Conservation (phyloP, 2,113 vertebrate genomes). For the Nibea albiflora region DNA sequence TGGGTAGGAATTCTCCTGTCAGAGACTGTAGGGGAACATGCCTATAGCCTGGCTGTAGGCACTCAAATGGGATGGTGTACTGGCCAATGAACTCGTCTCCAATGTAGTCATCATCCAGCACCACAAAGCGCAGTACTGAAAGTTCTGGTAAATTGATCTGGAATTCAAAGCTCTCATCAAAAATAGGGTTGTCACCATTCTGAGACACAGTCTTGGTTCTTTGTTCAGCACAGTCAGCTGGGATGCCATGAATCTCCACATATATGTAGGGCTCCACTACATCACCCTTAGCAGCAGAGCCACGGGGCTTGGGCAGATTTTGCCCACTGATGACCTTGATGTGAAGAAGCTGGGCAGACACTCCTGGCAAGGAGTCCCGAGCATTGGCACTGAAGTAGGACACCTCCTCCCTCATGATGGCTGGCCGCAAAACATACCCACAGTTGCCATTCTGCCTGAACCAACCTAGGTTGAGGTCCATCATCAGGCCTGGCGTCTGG, state of each 20-base stretch:
- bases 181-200: slow-evolving; percentile 92
- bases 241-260: slow-evolving; percentile 92
- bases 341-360: slow-evolving; percentile 92
- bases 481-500: slow-evolving; percentile 93
- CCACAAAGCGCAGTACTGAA: slow-evolving; percentile 90
- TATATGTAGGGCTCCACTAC: slow-evolving; percentile 95
- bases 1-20: slow-evolving; percentile 89
- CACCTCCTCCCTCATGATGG: slow-evolving; percentile 94
- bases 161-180: slow-evolving; percentile 94
- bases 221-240: slow-evolving; percentile 91
- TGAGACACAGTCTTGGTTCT: slow-evolving; percentile 93
- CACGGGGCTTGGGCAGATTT: slow-evolving; percentile 93
- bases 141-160: slow-evolving; percentile 94
- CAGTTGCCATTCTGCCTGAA: slow-evolving; percentile 94
- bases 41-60: slow-evolving; percentile 92
- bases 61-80: slow-evolving; percentile 95
- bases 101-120: slow-evolving; percentile 93
- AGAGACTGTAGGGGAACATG: slow-evolving; percentile 92
- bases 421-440: slow-evolving; percentile 91
- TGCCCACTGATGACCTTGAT: slow-evolving; percentile 94
- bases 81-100: slow-evolving; percentile 95
- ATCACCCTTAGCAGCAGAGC: slow-evolving; percentile 93
- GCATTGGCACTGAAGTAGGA: slow-evolving; percentile 95
- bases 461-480: slow-evolving; percentile 94
- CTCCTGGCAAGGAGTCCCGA: slow-evolving; percentile 90